Base-by-base conservation (phyloP, 2,888 invertebrate species). In the Xestia ashworthii region DNA sequence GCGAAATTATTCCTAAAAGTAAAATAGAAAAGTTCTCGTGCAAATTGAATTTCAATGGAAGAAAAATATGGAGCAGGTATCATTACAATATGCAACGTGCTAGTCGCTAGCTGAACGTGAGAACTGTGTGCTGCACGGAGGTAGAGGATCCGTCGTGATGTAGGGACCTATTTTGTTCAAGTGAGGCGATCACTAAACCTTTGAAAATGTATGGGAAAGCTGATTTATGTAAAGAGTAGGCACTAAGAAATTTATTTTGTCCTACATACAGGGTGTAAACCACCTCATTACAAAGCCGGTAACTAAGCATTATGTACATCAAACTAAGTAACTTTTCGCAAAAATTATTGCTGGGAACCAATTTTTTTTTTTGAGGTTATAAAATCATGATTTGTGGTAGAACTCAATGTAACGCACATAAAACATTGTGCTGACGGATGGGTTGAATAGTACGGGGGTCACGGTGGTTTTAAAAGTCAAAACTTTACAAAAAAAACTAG, bases 31-130 rank as follows among this genome's bases (percentile, higher is more conserved):
- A 65, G 14, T 62, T 46, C 44, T 25, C 58, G 14, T 48, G 41
- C 62, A 74, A 80, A 80, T 81, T 53, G 53, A 74, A 81, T 81
- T 66, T 46, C n/a, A 74, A 81, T 75, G 69, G n/a, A 74, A 74
- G 25, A 58, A 68, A 74, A 80, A 80, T 66, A 74, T 74, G 60
- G 38, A 66, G 48, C 38, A 60, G 46, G 46, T 48, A 64, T n/a
- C 46, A 69, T 71, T 67, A 46, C 46, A 67, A 60, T 32, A 50
- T 80, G 50, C 60, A 32, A 41, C 38, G 60, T 62, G 74, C 55
- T 48, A 60, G 48, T 46, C n/a, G 60, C 66, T 64, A 41, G 79
- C 14, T 46, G 32, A 5, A 50, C n/a, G 64, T 58, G 76, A 38
- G 25, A 25, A 41, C 19, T 38, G 71, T 64, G 22, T 38, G 0